A percentile compares a stretch with the other conserved stretches of the same genome.
These are phyloP conservation scores for Sander lucioperca DNA, from an alignment of 2,113 vertebrate species.

Conservation along the genomic window DNA sequence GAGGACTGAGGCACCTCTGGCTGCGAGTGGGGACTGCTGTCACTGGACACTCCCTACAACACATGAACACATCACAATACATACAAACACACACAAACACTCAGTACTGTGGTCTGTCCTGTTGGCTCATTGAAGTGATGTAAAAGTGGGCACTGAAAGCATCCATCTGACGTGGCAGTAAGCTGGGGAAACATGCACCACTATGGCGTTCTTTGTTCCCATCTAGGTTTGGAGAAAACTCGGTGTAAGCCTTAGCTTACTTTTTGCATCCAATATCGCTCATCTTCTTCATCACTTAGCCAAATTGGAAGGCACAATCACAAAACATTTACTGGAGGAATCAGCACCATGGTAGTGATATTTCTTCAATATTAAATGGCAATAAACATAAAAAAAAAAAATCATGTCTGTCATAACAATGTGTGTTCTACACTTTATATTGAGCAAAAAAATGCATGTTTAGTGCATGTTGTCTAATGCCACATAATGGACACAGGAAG, in stretches of 20 bases:
- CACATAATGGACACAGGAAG: too few relatives aligned
- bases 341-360: too few relatives aligned
- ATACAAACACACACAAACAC: neutral
- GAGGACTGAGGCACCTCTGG: conserved; percentile 42
- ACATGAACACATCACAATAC: neutral
- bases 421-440: too few relatives aligned
- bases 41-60: conserved; percentile 67
- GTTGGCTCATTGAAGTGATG: neutral
- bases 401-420: too few relatives aligned
- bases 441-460: too few relatives aligned
- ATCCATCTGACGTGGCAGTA: neutral
- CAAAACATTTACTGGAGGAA: too few relatives aligned
- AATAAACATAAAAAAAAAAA: too few relatives aligned
- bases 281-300: neutral
- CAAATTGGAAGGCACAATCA: neutral
- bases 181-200: neutral
- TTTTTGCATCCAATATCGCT: too few relatives aligned
- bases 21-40: conserved; percentile 57
- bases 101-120: neutral
- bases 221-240: neutral
- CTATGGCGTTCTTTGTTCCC: neutral
- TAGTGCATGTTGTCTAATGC: too few relatives aligned
- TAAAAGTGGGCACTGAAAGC: neutral
- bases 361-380: too few relatives aligned
- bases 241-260: neutral